phyloP scores from a whole-genome alignment of 1,140 invertebrate genomes.

The Drosophila virilis region DNA sequence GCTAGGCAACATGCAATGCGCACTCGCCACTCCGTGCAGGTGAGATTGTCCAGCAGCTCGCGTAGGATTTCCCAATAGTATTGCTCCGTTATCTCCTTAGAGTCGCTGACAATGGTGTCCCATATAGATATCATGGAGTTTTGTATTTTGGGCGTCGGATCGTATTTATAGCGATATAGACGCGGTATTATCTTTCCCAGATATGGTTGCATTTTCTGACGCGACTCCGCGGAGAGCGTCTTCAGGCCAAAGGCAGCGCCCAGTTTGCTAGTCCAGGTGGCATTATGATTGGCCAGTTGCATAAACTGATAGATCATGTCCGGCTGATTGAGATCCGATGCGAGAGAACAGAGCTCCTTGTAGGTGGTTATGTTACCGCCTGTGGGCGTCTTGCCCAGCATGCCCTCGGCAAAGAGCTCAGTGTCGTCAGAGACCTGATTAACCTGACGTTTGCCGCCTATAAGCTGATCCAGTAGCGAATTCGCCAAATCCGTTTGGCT shows the following conservation, averaged over 20 bases:
- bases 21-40: slow-evolving; percentile 93
- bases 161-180: slow-evolving; percentile 95
- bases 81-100: slow-evolving; percentile 93
- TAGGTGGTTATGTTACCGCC: slow-evolving; percentile 95
- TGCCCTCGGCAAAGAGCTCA: slow-evolving; percentile 94
- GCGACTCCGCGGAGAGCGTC: slow-evolving; percentile 91
- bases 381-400: slow-evolving; percentile 92
- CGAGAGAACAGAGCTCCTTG: slow-evolving; percentile 96
- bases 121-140: slow-evolving; percentile 96
- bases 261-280: slow-evolving; percentile 96
- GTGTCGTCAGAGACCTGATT: slow-evolving; percentile 92
- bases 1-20: slow-evolving; percentile 96
- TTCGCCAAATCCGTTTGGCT: slow-evolving; percentile 90
- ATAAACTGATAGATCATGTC: slow-evolving; percentile 98
- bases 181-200: slow-evolving; percentile 94
- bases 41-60: slow-evolving; percentile 93
- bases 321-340: slow-evolving; percentile 96
- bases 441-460: slow-evolving; percentile 91
- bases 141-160: slow-evolving; percentile 95
- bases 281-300: slow-evolving; percentile 96
- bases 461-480: slow-evolving; percentile 92
- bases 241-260: slow-evolving; percentile 96
- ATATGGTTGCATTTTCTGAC: slow-evolving; percentile 92
- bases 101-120: slow-evolving; percentile 94
- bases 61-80: slow-evolving; percentile 94